Percentiles rank a stretch among this genome's conserved stretches.
phyloP scores from a whole-genome alignment of 2,113 vertebrate genomes.

The Lampris megalopsis region DNA sequence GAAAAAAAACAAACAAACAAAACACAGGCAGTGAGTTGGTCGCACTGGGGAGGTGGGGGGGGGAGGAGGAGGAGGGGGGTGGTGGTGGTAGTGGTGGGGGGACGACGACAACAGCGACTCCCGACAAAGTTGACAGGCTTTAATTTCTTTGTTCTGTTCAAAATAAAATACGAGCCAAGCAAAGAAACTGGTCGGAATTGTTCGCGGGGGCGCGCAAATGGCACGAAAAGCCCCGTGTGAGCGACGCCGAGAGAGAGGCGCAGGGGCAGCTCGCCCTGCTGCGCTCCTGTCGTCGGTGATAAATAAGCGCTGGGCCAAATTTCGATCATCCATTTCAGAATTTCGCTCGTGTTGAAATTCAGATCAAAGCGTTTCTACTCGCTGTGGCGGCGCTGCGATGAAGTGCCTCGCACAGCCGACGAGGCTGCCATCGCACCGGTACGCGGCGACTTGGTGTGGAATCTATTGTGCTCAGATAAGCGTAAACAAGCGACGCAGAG shows the following conservation, averaged over 20 bases:
- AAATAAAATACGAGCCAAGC: constrained; percentile 40
- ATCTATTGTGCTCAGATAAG: constrained; percentile 70
- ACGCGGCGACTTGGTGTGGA: constrained; percentile 62
- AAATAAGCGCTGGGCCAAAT: constrained; percentile 54
- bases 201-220: too few relatives aligned
- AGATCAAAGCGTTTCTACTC: not conserved
- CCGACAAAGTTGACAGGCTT: constrained; percentile 63
- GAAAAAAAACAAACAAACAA: constrained; percentile 72
- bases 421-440: constrained; percentile 57
- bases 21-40: constrained; percentile 63
- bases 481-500: constrained; percentile 61
- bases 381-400: constrained; percentile 6
- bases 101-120: constrained; percentile 45
- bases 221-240: too few relatives aligned
- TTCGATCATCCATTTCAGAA: constrained; percentile 42
- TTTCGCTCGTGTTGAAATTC: not conserved
- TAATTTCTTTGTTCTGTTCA: constrained; percentile 68
- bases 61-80: too few relatives aligned
- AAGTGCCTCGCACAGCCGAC: constrained; percentile 32
- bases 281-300: constrained; percentile 60
- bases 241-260: too few relatives aligned
- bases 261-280: constrained; percentile 14
- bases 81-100: too few relatives aligned
- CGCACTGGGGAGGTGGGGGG: constrained; percentile 31
- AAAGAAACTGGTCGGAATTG: constrained; percentile 10